Evolutionary conservation across 2,888 invertebrate species (phyloP).

Genomic region (Amblyjoppa proteus): DNA sequence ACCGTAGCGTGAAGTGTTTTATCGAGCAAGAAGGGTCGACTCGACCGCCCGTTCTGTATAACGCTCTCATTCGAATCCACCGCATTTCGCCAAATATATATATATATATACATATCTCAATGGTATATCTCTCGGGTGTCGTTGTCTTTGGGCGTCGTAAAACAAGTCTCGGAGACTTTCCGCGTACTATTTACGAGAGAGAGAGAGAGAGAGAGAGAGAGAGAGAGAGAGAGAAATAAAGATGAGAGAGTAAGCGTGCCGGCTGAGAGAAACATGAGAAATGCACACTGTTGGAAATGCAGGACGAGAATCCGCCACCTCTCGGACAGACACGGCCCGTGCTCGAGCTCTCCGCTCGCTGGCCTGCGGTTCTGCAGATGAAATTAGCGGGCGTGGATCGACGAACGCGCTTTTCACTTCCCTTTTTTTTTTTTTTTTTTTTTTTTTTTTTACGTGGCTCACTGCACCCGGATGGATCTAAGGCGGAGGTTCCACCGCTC

Average conservation of each 20-base stretch:
- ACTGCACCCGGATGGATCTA: constrained; percentile 28
- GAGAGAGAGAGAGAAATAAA: background rate
- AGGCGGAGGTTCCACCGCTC: constrained; percentile 45
- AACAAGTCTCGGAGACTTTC: constrained; percentile 35
- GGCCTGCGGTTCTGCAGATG: constrained; percentile 35
- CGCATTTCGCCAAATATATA: constrained; percentile 6
- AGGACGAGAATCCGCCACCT: constrained; percentile 16
- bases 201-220: background rate
- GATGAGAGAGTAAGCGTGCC: constrained; percentile 16
- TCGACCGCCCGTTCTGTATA: background rate
- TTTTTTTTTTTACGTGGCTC: background rate
- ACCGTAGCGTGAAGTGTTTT: constrained; percentile 18
- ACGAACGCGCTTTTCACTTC: constrained; percentile 42
- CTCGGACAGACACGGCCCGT: constrained; percentile 1
- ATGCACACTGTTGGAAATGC: background rate
- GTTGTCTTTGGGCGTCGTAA: constrained; percentile 40
- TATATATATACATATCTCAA: background rate
- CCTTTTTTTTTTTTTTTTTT: constrained; percentile 21
- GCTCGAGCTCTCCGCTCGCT: background rate
- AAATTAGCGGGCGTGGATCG: constrained; percentile 64
- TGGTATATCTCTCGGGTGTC: constrained; percentile 17
- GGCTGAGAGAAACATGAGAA: constrained; percentile 19
- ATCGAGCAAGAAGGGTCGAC: constrained; percentile 37
- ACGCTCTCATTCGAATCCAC: constrained; percentile 34
- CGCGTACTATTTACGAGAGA: constrained; percentile 38